These are phyloP conservation scores for Pteropus alecto DNA, from an alignment of 2,113 vertebrate genomes.

Conservation along the genomic window DNA sequence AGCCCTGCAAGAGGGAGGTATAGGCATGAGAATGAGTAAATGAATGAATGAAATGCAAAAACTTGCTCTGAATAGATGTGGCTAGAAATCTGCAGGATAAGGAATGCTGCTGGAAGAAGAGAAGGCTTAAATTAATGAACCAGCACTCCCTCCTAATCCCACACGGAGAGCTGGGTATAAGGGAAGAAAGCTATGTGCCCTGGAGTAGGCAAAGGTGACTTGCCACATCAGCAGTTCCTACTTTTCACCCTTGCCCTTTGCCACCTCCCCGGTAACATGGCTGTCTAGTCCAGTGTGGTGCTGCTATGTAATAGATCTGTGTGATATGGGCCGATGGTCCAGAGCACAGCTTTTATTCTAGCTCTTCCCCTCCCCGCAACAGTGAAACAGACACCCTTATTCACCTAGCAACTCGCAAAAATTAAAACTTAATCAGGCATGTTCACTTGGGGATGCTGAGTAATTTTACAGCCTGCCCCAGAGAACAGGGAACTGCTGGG, in stretches of 20 bases:
- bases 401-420: slow-evolving; percentile 89
- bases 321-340: not conserved
- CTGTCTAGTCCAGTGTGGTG: not conserved
- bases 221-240: not conserved
- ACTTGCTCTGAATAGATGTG: not conserved
- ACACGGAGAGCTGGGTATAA: not conserved
- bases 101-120: not conserved
- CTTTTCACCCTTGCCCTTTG: slow-evolving; percentile 16
- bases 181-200: not conserved
- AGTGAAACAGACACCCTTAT: slow-evolving; percentile 62
- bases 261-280: not conserved
- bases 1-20: not conserved
- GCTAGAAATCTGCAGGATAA: not conserved
- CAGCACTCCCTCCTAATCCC: not conserved
- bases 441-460: slow-evolving; percentile 87
- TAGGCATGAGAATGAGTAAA: not conserved
- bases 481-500: slow-evolving; percentile 48
- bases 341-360: slow-evolving; percentile 22
- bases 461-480: slow-evolving; percentile 86
- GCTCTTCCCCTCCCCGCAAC: not conserved
- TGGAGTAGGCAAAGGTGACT: not conserved
- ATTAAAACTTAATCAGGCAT: slow-evolving; percentile 95
- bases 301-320: slow-evolving; percentile 33
- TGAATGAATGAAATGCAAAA: not conserved
- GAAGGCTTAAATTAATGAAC: not conserved